Conservation (phyloP, 2,888 invertebrate species). For the Rosalia funebris region DNA sequence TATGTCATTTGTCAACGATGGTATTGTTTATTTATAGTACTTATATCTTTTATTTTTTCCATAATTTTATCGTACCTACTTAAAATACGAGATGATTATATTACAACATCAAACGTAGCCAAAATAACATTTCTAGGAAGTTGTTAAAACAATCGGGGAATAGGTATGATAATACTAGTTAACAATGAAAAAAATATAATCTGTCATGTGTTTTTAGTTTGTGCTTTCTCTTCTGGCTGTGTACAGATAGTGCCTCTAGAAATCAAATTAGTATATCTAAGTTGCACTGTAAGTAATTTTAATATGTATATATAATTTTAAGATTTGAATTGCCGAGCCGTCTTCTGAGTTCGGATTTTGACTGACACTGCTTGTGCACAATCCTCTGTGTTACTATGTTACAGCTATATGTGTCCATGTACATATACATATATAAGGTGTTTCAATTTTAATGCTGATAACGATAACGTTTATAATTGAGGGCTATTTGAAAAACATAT, state of each 20-base stretch:
- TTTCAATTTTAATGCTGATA: too few relatives aligned
- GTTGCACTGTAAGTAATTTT: conserved; percentile 54
- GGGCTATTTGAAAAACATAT: too few relatives aligned
- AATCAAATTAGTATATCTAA: conserved; percentile 56
- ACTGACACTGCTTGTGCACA: conserved; percentile 39
- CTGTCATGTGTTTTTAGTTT: conserved; percentile 37
- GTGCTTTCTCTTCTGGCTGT: conserved; percentile 50
- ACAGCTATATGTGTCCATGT: background rate
- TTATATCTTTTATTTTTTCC: too few relatives aligned
- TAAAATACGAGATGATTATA: too few relatives aligned
- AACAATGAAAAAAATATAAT: conserved; percentile 21
- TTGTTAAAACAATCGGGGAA: too few relatives aligned
- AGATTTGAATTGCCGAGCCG: conserved; percentile 43
- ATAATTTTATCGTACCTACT: too few relatives aligned
- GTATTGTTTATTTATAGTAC: too few relatives aligned
- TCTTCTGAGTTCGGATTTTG: conserved; percentile 36
- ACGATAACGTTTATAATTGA: too few relatives aligned
- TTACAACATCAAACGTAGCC: too few relatives aligned
- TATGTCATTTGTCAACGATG: too few relatives aligned
- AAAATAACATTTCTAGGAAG: too few relatives aligned
- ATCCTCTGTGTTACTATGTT: conserved; percentile 31
- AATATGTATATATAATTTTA: conserved; percentile 53
- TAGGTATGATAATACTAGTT: conserved; percentile 1
- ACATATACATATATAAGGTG: background rate
- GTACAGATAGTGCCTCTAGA: conserved; percentile 62